phyloP scores from a whole-genome alignment of 2,888 invertebrate species.

The Lepetodrilus schrolli region DNA sequence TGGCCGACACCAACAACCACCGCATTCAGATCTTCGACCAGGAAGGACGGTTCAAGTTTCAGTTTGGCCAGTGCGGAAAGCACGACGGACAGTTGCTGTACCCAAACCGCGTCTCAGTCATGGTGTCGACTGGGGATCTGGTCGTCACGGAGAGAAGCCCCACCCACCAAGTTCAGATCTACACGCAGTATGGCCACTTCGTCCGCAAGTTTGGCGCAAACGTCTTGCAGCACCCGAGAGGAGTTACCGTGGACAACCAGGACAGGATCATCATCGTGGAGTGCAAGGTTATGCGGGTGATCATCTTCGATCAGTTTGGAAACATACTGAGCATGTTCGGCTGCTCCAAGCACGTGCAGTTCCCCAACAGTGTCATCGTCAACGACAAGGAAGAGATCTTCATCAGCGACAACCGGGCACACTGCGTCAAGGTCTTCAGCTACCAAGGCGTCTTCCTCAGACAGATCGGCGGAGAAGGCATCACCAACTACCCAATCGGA shows the following conservation, averaged over 20 bases:
- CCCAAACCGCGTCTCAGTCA: slow-evolving; percentile 98
- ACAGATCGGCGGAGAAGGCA: slow-evolving; percentile 98
- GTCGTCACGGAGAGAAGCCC: slow-evolving; percentile 97
- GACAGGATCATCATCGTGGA: slow-evolving; percentile 99
- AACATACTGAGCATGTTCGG: slow-evolving; percentile 53
- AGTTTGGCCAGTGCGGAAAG: slow-evolving; percentile 97
- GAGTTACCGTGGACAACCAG: slow-evolving; percentile 98
- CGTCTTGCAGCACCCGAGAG: slow-evolving; percentile 97
- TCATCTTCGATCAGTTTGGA: slow-evolving; percentile 98
- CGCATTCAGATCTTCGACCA: slow-evolving; percentile 99
- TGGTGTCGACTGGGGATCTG: slow-evolving; percentile 97
- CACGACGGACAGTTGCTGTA: slow-evolving; percentile 97
- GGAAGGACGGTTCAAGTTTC: slow-evolving; percentile 98
- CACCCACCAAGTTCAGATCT: slow-evolving; percentile 97
- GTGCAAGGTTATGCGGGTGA: slow-evolving; percentile 96
- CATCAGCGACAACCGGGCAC: slow-evolving; percentile 99
- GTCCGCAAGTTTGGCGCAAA: slow-evolving; percentile 99
- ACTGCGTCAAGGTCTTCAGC: slow-evolving; percentile 97
- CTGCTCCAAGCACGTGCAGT: slow-evolving; percentile 91
- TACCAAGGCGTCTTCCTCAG: slow-evolving; percentile 93
- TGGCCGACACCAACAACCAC: slow-evolving; percentile 97
- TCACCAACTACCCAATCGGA: slow-evolving; percentile 99
- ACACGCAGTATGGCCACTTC: slow-evolving; percentile 99
- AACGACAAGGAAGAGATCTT: slow-evolving; percentile 99
- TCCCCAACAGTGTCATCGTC: slow-evolving; percentile 99